Base-by-base conservation (phyloP, 2,113 vertebrate genomes). In the Accipiter cooperii region DNA sequence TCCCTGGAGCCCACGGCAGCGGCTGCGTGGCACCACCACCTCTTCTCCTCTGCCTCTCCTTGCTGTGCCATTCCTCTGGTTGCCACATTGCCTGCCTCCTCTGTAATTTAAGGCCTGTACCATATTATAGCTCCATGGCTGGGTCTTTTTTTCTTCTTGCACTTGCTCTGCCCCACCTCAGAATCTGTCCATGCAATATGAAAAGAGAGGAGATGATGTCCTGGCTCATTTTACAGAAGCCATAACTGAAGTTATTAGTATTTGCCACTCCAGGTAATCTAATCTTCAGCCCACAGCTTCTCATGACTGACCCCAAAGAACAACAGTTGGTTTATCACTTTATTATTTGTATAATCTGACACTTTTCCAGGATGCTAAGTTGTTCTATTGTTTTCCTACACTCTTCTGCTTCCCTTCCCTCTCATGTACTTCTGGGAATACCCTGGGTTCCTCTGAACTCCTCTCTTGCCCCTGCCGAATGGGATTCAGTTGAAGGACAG, bases 1-100 rank as follows among this genome's bases (percentile, higher is more conserved):
- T 17, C 21, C 64, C 55, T 33, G 25, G 10, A 92, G 44, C 17
- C 10, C 73, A 70, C 4, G 2, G 10, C 42, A 54, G n/a, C 0
- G 12, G 28, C 19, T 38, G 33, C 6, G 5, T 28, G n/a, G 25
- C 71, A 47, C 12, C 0, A 2, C 1, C 4, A 2, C 8, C 55
- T 89, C 25, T 20, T 46, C 57, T 82, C 24, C 69, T 55, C 20
- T 5, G 4, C 10, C 21, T 47, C n/a, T 68, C 38, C 38, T 73
- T 31, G 33, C 36, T 34, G 18, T 11, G 29, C 33, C 17, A 3
- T 51, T 63, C 60, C 65, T 80, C 68, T 49, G 26, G 10, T 44
- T 86, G 83, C 24, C 49, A 58, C 25, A 4, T 28, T 52, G 31
- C 36, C 46, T 38, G 4, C 14, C 47, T 76, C 44, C 49, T 58